A percentile compares a stretch with the other conserved stretches of the same genome.
These are phyloP conservation scores for Micrasema minimum DNA, from an alignment of 1,140 invertebrate genomes.

Conservation along the genomic window DNA sequence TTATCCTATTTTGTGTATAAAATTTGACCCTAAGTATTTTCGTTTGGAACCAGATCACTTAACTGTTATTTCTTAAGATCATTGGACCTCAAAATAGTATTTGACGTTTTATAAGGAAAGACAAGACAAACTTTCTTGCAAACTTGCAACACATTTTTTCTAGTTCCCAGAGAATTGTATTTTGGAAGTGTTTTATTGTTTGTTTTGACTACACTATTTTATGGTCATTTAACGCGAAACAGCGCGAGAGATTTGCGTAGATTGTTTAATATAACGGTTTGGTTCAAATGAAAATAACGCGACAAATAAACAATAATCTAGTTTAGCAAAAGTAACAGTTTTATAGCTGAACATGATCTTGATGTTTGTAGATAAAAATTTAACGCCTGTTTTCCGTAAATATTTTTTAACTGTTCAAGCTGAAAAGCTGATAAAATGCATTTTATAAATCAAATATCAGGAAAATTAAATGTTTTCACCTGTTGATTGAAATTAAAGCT, in stretches of 20 bases:
- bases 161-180: neutral
- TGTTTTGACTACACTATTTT: slow-evolving; percentile 12
- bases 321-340: too few species aligned
- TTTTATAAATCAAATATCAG: too few species aligned
- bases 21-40: slow-evolving; percentile 11
- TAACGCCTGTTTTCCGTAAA: too few species aligned
- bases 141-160: neutral
- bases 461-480: too few species aligned
- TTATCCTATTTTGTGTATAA: neutral
- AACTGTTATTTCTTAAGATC: slow-evolving; percentile 6
- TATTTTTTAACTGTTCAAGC: too few species aligned
- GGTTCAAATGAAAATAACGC: too few species aligned
- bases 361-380: too few species aligned
- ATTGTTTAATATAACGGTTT: neutral
- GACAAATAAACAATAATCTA: too few species aligned
- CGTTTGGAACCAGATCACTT: neutral
- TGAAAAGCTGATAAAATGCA: too few species aligned
- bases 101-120: slow-evolving; percentile 22
- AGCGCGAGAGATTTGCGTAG: neutral
- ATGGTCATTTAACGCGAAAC: neutral
- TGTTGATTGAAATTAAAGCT: too few species aligned
- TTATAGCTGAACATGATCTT: too few species aligned
- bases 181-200: slow-evolving; percentile 7
- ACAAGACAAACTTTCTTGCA: too few species aligned
- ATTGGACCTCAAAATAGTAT: slow-evolving; percentile 1